Conservation (phyloP, 1,140 invertebrate species). For the Aphelenchoides avenae region DNA sequence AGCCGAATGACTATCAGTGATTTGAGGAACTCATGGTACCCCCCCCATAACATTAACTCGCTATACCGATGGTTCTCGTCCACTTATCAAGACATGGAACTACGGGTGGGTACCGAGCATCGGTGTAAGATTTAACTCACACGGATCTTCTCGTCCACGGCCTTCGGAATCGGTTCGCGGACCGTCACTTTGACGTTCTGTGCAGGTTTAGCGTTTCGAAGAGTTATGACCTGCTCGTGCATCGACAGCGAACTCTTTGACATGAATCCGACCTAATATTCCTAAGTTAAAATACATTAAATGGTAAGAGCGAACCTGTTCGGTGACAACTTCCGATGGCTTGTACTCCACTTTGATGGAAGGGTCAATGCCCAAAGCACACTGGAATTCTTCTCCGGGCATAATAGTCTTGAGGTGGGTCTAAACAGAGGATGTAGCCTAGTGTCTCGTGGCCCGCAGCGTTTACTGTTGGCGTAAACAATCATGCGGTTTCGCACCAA, state of each 20-base stretch:
- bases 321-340: conserved; percentile 53
- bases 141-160: conserved; percentile 62
- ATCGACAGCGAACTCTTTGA: conserved; percentile 44
- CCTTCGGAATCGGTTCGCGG: conserved; percentile 59
- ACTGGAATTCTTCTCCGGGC: conserved; percentile 61
- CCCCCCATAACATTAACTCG: too few species aligned
- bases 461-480: not conserved
- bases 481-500: not conserved
- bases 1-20: not conserved
- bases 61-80: not conserved
- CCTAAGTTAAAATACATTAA: too few species aligned
- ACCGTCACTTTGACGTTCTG: conserved; percentile 57
- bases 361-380: conserved; percentile 61
- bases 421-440: too few species aligned
- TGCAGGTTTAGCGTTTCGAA: conserved; percentile 60
- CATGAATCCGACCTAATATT: conserved; percentile 49
- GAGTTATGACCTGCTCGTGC: conserved; percentile 58
- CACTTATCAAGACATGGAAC: not conserved
- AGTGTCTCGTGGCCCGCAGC: too few species aligned
- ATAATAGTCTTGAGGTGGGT: conserved; percentile 19
- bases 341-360: conserved; percentile 61
- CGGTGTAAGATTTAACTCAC: conserved; percentile 37
- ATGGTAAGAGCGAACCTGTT: conserved; percentile 29
- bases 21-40: not conserved
- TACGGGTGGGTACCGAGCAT: not conserved